phyloP scores from a whole-genome alignment of 1,140 invertebrate species.

The Anastrepha obliqua region DNA sequence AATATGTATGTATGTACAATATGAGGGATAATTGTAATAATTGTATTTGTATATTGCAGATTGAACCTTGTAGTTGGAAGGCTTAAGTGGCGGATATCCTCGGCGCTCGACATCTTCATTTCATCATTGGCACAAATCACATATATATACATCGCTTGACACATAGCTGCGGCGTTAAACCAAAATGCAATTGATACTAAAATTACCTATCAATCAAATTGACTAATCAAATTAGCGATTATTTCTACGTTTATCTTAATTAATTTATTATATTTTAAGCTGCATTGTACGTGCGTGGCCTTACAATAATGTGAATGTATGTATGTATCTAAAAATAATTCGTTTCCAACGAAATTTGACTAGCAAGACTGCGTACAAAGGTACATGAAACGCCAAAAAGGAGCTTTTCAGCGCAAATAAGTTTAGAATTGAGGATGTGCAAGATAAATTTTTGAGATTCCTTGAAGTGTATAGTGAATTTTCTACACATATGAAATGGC shows the following conservation, averaged over 20 bases:
- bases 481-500: too few relatives aligned
- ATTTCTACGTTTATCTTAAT: neutral
- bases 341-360: too few relatives aligned
- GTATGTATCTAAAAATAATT: too few relatives aligned
- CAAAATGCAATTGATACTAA: slow-evolving; percentile 22
- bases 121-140: neutral
- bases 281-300: neutral
- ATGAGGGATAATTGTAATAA: neutral
- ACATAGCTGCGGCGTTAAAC: neutral
- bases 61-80: neutral
- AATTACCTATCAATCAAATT: slow-evolving; percentile 2
- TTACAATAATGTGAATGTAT: neutral
- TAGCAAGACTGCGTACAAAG: neutral
- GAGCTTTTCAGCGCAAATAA: neutral
- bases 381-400: neutral
- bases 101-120: neutral
- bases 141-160: neutral
- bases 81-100: neutral
- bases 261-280: slow-evolving; percentile 29
- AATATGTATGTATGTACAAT: too few relatives aligned
- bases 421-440: neutral
- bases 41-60: neutral
- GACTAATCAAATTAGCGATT: slow-evolving; percentile 5
- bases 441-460: too few relatives aligned
- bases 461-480: too few relatives aligned